Evolutionary conservation across 2,888 invertebrate genomes (phyloP).

Genomic region (Clanis bilineata): DNA sequence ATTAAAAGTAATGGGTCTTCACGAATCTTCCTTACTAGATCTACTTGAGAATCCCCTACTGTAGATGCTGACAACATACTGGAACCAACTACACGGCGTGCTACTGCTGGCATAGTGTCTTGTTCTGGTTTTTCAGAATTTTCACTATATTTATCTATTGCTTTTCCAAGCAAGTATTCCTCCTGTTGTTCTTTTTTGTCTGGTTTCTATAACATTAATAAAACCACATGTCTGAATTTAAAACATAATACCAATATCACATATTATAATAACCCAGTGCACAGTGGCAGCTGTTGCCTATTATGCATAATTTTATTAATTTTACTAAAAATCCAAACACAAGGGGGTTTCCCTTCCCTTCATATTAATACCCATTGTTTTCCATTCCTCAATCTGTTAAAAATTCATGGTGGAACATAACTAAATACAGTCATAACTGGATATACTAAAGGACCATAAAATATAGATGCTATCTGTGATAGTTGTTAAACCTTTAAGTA

Average conservation of each 20-base stretch:
- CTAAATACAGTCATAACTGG: too few relatives aligned
- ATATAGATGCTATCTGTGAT: too few relatives aligned
- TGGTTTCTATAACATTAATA: constrained; percentile 69
- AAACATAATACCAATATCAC: neutral
- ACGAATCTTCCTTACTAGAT: constrained; percentile 92
- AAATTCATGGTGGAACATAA: too few relatives aligned
- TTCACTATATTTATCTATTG: constrained; percentile 91
- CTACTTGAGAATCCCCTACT: constrained; percentile 87
- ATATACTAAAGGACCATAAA: too few relatives aligned
- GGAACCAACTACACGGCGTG: constrained; percentile 68
- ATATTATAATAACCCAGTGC: neutral
- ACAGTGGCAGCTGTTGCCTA: too few relatives aligned
- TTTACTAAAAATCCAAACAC: too few relatives aligned
- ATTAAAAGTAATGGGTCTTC: constrained; percentile 97
- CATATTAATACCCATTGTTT: too few relatives aligned
- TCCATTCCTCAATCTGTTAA: too few relatives aligned
- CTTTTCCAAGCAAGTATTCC: constrained; percentile 93
- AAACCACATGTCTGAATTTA: neutral
- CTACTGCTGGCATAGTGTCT: constrained; percentile 87
- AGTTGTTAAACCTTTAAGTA: too few relatives aligned
- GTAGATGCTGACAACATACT: constrained; percentile 72
- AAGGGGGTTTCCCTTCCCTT: too few relatives aligned
- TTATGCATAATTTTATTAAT: too few relatives aligned
- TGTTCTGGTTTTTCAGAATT: constrained; percentile 83
- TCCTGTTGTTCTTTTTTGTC: constrained; percentile 88